phyloP scores from a whole-genome alignment of 2,888 invertebrate species.

The Cacoxenus indagator region DNA sequence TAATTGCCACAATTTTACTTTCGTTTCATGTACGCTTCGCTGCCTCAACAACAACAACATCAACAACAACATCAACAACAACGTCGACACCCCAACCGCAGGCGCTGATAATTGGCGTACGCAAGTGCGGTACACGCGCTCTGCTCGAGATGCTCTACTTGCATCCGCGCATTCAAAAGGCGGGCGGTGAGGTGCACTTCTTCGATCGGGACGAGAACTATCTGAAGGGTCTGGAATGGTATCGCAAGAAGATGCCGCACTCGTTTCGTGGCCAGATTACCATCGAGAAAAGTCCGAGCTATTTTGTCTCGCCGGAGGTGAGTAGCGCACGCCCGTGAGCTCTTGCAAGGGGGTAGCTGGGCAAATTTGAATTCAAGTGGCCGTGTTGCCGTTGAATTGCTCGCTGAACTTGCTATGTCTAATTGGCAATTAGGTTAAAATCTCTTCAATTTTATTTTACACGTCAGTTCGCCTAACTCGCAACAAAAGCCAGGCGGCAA shows the following conservation, averaged over 20 bases:
- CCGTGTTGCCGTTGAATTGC: background rate
- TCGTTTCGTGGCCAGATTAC: constrained; percentile 93
- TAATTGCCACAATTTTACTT: constrained; percentile 55
- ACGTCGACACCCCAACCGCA: constrained; percentile 58
- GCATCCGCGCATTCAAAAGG: constrained; percentile 92
- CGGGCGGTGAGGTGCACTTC: constrained; percentile 96
- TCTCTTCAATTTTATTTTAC: constrained; percentile 22
- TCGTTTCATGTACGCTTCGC: constrained; percentile 20
- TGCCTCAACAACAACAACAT: background rate
- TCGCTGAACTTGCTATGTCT: constrained; percentile 35
- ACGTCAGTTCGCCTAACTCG: background rate
- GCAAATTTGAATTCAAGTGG: too few species aligned
- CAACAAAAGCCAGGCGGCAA: too few species aligned
- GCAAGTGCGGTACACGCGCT: constrained; percentile 97
- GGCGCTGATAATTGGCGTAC: constrained; percentile 93
- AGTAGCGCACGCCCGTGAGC: too few species aligned
- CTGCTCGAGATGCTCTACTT: constrained; percentile 96
- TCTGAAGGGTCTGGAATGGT: constrained; percentile 93
- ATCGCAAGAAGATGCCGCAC: constrained; percentile 93
- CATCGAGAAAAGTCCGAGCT: constrained; percentile 97
- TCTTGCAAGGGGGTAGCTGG: too few species aligned
- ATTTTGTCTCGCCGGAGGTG: constrained; percentile 96
- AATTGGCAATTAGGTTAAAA: constrained; percentile 55
- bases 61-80: background rate
- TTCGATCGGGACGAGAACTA: constrained; percentile 97